A percentile compares a stretch with the other conserved stretches of the same genome.
Conservation (phyloP, 1,140 invertebrate species). For the Cataglyphis hispanica region DNA sequence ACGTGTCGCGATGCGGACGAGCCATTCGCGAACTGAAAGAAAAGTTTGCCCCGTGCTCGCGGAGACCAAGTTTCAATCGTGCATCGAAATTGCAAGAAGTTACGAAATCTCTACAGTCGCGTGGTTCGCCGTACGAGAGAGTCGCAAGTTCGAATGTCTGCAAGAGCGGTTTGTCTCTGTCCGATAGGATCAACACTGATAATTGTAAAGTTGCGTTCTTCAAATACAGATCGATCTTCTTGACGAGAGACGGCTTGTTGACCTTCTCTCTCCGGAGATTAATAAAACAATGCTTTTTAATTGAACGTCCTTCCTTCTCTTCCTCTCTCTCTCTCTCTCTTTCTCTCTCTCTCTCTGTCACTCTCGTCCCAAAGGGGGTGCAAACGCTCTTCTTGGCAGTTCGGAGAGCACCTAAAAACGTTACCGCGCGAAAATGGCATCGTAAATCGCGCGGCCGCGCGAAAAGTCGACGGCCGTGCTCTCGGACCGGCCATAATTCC, state of each 20-base stretch:
- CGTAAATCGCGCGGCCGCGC: conserved; percentile 47
- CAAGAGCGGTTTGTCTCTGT: not conserved
- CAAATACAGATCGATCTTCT: not conserved
- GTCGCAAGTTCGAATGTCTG: not conserved
- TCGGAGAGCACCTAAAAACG: conserved; percentile 29
- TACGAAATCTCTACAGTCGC: conserved; percentile 36
- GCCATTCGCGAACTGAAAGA: conserved; percentile 35
- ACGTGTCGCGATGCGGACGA: not conserved
- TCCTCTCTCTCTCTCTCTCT: no score
- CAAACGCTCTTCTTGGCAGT: not conserved
- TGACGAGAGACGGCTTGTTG: not conserved
- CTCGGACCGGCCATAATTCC: conserved; percentile 67
- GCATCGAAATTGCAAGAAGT: conserved; percentile 14
- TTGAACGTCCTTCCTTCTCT: not conserved
- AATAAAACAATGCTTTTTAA: not conserved
- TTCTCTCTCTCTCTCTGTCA: no score
- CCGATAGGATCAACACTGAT: conserved; percentile 24
- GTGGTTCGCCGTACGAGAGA: conserved; percentile 1
- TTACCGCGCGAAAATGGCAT: conserved; percentile 36
- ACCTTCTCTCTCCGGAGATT: not conserved
- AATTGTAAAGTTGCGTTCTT: not conserved
- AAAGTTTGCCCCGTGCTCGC: conserved; percentile 57
- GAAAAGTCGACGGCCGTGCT: conserved; percentile 59
- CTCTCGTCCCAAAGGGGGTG: not conserved
- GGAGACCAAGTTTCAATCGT: conserved; percentile 18